Evolutionary conservation across 2,888 invertebrate genomes (phyloP), one percentile per base, ranked within the genome.

Genomic region (Nematopogon swammerdamellus): DNA sequence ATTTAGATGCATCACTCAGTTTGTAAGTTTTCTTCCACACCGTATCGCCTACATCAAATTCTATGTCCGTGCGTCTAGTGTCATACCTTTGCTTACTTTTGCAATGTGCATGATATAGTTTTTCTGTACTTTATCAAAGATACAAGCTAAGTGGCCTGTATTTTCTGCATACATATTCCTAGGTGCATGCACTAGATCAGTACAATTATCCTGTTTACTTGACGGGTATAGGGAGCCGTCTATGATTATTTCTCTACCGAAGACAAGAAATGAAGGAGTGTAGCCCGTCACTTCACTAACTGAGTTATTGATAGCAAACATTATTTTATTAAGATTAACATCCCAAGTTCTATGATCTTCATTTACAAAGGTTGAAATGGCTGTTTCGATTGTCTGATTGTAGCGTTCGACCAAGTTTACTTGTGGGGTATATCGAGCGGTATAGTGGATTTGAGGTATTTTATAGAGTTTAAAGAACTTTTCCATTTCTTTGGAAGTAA

Each of bases 301-400:
- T 0, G 58, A 52, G 3, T 58, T 56, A 46, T 62, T 63, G 1
- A 58, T 50, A 0, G 61, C 61, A 25, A 61, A 58, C 10, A 42
- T 50, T 2, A 63, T 50, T 30, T 64, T 58, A 2, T 52, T 30
- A 11, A 61, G 16, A 11, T 54, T 29, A 5, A 51, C 30, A 47
- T 62, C 62, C 60, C 60, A 62, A n/a, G 52, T 46, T 16, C 56
- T 51, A 25, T 49, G 49, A 19, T 49, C 45, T 44, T 45, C 19
- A 17, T 42, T 19, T 11, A 46, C 25, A 14, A 36, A 36, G n/a
- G 36, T 36, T 36, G 36, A 36, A 14, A 36, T 36, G 3, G 36
- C 36, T 3, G 52, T 52, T 11, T 44, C 19, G 10, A 49, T 42
- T 6, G 49, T 52, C 2, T 47, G 46, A 16, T 46, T 51, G 19